These are phyloP conservation scores for Prinia subflava DNA, from an alignment of 2,113 vertebrate species.

Conservation along the genomic window DNA sequence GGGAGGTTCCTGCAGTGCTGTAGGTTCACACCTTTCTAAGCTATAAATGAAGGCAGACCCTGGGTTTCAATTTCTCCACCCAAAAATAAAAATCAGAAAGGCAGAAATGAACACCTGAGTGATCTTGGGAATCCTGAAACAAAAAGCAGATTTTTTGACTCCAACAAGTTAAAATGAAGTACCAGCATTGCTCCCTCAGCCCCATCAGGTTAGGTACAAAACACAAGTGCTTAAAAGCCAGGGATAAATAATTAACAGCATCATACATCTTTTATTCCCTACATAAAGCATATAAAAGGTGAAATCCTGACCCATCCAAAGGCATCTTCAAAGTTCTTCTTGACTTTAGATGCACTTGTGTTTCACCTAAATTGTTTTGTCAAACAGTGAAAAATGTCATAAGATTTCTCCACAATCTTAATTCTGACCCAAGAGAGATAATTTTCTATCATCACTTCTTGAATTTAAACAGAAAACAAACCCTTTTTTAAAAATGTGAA, in stretches of 20 bases:
- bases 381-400: accelerated
- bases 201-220: not conserved
- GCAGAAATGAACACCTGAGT: not conserved
- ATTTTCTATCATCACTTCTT: not conserved
- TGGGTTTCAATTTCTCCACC: not conserved
- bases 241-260: constrained; percentile 49
- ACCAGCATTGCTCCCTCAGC: not conserved
- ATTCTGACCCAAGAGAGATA: not conserved
- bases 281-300: not conserved
- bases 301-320: not conserved
- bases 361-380: not conserved
- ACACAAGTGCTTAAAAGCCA: constrained; percentile 32
- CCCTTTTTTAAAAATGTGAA: not conserved
- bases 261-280: constrained; percentile 33
- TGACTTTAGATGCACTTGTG: not conserved
- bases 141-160: constrained; percentile 15
- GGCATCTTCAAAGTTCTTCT: not conserved
- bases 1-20: not conserved
- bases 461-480: not conserved
- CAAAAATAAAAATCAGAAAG: not conserved
- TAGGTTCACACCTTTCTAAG: not conserved
- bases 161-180: not conserved
- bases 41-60: not conserved
- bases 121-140: not conserved
- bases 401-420: not conserved